A percentile compares a stretch with the other conserved stretches of the same genome.
These are phyloP conservation scores for Dysidea cf. avara DNA, from an alignment of 37 sponge, comb jelly and placozoan species.

Conservation along the genomic window DNA sequence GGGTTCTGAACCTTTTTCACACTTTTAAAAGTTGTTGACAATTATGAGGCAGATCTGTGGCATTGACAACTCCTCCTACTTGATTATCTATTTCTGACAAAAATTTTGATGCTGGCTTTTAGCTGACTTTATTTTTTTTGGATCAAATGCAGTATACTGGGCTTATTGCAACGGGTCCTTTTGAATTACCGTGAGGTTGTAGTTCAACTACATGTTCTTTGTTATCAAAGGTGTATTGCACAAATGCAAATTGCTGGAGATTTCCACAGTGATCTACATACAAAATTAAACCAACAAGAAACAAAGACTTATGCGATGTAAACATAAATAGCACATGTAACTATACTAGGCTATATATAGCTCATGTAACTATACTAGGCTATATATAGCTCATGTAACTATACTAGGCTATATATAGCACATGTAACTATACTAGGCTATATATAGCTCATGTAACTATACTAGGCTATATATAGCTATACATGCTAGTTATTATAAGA, in stretches of 20 bases:
- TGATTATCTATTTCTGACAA: constrained; percentile 26
- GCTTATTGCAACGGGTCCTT: constrained; percentile 9
- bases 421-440: too few species aligned
- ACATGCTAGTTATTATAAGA: too few species aligned
- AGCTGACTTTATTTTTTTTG: neutral
- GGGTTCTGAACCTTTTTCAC: neutral
- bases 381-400: too few species aligned
- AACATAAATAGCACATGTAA: too few species aligned
- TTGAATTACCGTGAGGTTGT: constrained; percentile 30
- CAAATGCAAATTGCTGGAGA: constrained; percentile 13
- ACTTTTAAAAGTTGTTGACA: constrained; percentile 1
- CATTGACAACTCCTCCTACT: constrained; percentile 28
- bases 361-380: too few species aligned
- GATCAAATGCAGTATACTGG: constrained; percentile 14
- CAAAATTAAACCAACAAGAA: too few species aligned
- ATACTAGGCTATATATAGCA: too few species aligned
- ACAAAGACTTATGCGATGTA: too few species aligned
- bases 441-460: too few species aligned
- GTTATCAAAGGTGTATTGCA: constrained; percentile 23
- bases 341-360: too few species aligned
- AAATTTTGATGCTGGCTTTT: constrained; percentile 7
- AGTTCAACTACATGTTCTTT: constrained; percentile 31
- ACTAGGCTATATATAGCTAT: too few species aligned
- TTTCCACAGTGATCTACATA: neutral
- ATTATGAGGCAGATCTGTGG: constrained; percentile 25